Conservation (phyloP, 1,140 invertebrate genomes). For the Prorops nasuta region DNA sequence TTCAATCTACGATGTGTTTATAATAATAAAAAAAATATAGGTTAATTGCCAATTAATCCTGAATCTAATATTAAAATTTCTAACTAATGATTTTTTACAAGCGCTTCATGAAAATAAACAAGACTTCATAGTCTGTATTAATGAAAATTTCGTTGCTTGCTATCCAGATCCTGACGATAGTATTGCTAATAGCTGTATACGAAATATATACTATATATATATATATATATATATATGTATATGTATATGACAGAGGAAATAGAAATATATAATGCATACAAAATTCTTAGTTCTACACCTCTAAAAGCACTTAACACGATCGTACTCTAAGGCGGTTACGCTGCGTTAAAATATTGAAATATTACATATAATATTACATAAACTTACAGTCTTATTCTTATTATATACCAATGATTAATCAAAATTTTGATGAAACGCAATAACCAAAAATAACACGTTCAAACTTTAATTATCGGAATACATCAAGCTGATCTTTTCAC, state of each 20-base stretch:
- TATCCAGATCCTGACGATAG: no score
- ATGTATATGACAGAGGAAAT: no score
- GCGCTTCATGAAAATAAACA: no score
- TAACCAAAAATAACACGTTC: no score
- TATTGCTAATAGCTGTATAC: constrained; percentile 7
- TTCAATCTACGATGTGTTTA: no score
- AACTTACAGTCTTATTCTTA: constrained; percentile 15
- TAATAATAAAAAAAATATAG: neutral
- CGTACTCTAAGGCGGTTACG: constrained; percentile 21
- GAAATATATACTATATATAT: neutral
- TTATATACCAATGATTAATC: constrained; percentile 21
- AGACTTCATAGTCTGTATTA: no score
- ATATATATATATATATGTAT: constrained; percentile 2
- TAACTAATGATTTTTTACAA: no score
- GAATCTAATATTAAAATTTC: neutral
- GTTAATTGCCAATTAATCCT: neutral
- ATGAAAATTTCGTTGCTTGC: no score
- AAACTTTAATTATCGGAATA: no score
- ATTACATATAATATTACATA: constrained; percentile 12
- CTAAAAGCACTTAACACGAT: constrained; percentile 26
- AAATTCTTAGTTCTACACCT: constrained; percentile 23
- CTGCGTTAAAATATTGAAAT: no score
- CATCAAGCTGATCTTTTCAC: no score
- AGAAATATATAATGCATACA: constrained; percentile 20
- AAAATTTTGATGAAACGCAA: no score